Percentiles rank a stretch among this genome's conserved stretches.
These are phyloP conservation scores for Eospalax fontanierii DNA, from an alignment of 2,797 vertebrate species.

Conservation along the genomic window DNA sequence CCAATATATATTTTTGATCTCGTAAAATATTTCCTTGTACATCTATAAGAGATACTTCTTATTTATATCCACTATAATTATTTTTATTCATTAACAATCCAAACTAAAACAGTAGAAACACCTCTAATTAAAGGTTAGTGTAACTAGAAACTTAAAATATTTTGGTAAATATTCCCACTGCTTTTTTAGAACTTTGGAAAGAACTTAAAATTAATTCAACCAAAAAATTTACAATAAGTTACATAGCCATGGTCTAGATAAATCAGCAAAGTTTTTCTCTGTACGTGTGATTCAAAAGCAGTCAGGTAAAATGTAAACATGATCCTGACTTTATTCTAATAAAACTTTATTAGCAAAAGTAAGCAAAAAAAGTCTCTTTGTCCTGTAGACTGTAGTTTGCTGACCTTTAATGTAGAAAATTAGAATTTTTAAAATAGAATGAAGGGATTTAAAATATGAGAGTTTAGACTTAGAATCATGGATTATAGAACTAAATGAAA, in stretches of 20 bases:
- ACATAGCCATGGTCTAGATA: background rate
- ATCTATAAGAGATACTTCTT: too few species aligned
- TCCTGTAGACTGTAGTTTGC: background rate
- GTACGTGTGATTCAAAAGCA: background rate
- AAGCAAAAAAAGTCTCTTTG: background rate
- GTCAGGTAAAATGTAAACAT: background rate
- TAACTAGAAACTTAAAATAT: background rate
- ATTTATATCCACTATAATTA: too few species aligned
- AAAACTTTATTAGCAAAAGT: conserved; percentile 28
- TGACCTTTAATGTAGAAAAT: conserved; percentile 5
- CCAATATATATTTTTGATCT: too few species aligned
- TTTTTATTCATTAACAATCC: too few species aligned
- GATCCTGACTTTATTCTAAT: background rate
- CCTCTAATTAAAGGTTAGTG: conserved; percentile 2
- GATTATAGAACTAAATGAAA: background rate
- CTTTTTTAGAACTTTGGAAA: too few species aligned
- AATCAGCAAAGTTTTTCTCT: background rate
- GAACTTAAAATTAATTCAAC: background rate
- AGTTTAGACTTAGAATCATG: conserved; percentile 2
- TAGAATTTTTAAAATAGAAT: background rate
- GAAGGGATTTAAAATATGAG: background rate
- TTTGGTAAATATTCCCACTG: too few species aligned
- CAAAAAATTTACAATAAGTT: background rate
- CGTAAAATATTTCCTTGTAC: too few species aligned
- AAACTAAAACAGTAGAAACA: too few species aligned